phyloP scores from a whole-genome alignment of 2,113 vertebrate species.

The Formicarius rufipectus region DNA sequence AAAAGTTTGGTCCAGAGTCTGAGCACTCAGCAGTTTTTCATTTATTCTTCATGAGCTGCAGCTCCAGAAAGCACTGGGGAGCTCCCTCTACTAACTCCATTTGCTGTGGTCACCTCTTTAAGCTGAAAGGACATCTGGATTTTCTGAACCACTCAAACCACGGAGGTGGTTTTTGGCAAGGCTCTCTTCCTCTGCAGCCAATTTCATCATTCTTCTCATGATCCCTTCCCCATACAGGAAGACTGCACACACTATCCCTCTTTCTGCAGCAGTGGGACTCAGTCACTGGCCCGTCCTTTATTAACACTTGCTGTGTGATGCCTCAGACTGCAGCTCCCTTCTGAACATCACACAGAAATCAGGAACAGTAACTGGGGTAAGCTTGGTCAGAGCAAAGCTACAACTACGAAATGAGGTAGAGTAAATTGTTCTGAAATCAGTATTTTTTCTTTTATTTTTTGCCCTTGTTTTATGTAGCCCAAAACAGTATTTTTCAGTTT shows the following conservation, averaged over 20 bases:
- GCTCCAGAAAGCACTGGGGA: not conserved
- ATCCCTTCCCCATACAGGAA: not conserved
- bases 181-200: conserved; percentile 14
- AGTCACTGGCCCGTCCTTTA: not conserved
- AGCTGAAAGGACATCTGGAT: conserved; percentile 52
- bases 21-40: conserved; percentile 62
- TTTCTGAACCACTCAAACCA: conserved; percentile 15
- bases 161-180: conserved; percentile 30
- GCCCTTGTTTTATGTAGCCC: not conserved
- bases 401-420: not conserved
- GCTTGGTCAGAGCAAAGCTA: not conserved
- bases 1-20: conserved; percentile 17
- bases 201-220: not conserved
- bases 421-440: not conserved
- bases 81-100: not conserved
- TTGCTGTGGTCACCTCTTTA: conserved; percentile 40
- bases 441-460: not conserved
- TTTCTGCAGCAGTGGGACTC: not conserved
- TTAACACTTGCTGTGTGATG: not conserved
- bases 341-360: not conserved
- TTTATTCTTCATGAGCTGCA: conserved; percentile 25
- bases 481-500: not conserved
- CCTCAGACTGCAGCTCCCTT: not conserved
- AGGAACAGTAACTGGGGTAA: not conserved
- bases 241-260: not conserved